Evolutionary conservation across 2,888 invertebrate genomes (phyloP).

Genomic region (Agrochola lychnidis): DNA sequence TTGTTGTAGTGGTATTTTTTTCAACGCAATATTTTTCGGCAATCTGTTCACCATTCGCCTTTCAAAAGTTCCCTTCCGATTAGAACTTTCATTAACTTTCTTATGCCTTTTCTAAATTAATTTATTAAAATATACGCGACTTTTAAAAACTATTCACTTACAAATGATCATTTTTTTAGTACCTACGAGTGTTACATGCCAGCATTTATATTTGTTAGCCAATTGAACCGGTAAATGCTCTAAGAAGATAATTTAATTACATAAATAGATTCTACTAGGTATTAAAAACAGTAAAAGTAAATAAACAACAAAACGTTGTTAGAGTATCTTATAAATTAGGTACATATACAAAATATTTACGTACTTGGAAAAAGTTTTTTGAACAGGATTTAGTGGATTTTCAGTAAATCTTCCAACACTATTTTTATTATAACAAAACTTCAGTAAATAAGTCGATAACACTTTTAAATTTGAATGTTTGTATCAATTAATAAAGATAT

Average conservation of each 20-base stretch:
- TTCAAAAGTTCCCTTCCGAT: background rate
- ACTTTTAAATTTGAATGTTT: conserved; percentile 43
- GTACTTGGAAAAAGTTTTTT: conserved; percentile 51
- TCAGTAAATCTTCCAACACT: conserved; percentile 57
- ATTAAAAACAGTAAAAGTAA: background rate
- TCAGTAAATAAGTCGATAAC: conserved; percentile 21
- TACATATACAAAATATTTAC: conserved; percentile 30
- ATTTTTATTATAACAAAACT: conserved; percentile 44
- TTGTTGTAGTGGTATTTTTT: background rate
- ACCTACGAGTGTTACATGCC: no score
- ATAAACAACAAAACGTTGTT: background rate
- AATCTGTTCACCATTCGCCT: background rate
- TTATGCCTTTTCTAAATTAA: background rate
- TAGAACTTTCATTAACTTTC: background rate
- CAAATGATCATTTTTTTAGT: background rate
- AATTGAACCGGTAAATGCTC: no score
- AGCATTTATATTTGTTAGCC: background rate
- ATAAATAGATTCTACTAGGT: background rate
- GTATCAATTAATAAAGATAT: conserved; percentile 49
- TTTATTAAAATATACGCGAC: background rate
- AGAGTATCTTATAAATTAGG: background rate
- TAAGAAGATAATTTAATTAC: background rate
- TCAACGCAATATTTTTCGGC: background rate
- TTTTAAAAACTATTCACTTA: background rate
- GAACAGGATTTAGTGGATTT: conserved; percentile 34